Base-by-base conservation (phyloP, 2,888 invertebrate species). In the Hemistola chrysoprasaria region DNA sequence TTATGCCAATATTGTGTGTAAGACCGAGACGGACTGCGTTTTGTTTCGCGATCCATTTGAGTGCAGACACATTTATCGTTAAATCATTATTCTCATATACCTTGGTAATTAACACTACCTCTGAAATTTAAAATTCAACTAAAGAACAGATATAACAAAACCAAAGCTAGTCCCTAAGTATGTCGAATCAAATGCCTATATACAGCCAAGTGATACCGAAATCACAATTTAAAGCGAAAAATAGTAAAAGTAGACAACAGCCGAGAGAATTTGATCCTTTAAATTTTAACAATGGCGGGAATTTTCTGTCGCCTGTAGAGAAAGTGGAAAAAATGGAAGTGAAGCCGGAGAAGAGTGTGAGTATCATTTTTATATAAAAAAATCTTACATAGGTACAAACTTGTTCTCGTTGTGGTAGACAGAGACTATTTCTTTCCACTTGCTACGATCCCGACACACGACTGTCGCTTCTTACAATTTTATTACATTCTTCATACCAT, bases 231-330 rank as follows among this genome's bases (percentile, higher is more conserved):
- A 57, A 72, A 11, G 62, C 66, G 3, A 81, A 78, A 64, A 82
- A 65, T 33, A 48, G 28, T 8, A 56, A 53, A 6, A 62, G 36
- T 54, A 65, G 36, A 47, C 65, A 24, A 8, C 71, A 73, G 29
- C 74, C 69, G 0, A 91, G 92, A 63, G 64, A 94, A 82, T 71
- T 94, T 62, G 87, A 93, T 85, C 78, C 95, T 58, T 69, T 94
- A 86, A 59, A 95, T 88, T 62, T 92, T 84, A 64, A 94, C 80
- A 80, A 84, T 57, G 87, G 88, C 1, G 90, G 90, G 0, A 88
- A 90, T 30, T 88, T 89, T 61, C 78, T 39, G 68, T 52, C 61
- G 16, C 56, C 47, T 30, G 28, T 47, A 60, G 69, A 65, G 6
- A 71, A 79, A 25, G 62, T 69, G 25, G 81, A 83, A 36, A 78